Percentiles rank a stretch among this genome's conserved stretches.
Evolutionary conservation across 2,113 vertebrate species (phyloP).

Genomic region (Eptesicus fuscus): DNA sequence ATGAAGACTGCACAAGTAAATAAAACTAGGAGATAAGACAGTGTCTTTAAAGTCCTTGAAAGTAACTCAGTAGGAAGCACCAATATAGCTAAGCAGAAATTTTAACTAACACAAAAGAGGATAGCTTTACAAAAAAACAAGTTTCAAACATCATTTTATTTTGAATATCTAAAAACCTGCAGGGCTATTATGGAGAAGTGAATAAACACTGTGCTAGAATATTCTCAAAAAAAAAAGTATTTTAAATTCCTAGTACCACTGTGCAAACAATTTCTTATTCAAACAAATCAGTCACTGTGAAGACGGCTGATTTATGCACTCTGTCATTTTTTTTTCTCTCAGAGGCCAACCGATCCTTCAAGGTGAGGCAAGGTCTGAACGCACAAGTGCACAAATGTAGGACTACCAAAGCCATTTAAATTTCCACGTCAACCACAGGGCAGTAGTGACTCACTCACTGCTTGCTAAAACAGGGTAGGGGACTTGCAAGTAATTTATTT

Average conservation of each 20-base stretch:
- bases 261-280: slow-evolving; percentile 22
- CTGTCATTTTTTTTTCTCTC: neutral
- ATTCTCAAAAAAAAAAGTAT: slow-evolving; percentile 1
- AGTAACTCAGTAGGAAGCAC: neutral
- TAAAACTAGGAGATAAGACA: neutral
- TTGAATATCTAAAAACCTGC: slow-evolving; percentile 4
- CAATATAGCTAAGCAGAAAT: neutral
- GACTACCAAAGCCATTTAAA: neutral
- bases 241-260: neutral
- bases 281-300: slow-evolving; percentile 28
- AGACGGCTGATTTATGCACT: neutral
- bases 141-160: neutral
- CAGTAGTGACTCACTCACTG: neutral
- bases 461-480: neutral
- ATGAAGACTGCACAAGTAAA: neutral
- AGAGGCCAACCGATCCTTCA: neutral
- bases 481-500: neutral
- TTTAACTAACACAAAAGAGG: slow-evolving; percentile 32
- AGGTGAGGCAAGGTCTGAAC: neutral
- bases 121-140: neutral
- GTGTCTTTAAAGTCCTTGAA: neutral
- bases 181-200: neutral
- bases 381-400: neutral
- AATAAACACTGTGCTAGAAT: slow-evolving; percentile 20
- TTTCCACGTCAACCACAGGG: neutral